phyloP scores from a whole-genome alignment of 2,113 vertebrate species.

The Sturnus vulgaris region DNA sequence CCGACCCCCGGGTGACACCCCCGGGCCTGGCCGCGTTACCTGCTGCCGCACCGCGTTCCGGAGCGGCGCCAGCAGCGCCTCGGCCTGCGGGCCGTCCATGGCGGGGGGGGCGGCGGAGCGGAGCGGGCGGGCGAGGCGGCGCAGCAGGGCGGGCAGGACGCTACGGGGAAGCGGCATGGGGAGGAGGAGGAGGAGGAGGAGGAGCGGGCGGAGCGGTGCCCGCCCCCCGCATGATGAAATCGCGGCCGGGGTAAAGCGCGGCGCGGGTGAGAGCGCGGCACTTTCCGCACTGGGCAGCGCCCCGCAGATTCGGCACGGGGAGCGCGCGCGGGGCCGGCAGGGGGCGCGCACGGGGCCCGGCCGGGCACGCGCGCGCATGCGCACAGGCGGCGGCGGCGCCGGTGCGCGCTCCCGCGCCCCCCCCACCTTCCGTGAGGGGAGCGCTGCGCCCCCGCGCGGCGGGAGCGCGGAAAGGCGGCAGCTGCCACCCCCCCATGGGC shows the following conservation, averaged over 20 bases:
- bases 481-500: background rate
- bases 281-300: background rate
- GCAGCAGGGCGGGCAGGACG: background rate
- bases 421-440: background rate
- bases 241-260: background rate
- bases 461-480: background rate
- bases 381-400: too few species aligned
- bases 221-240: background rate
- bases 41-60: background rate
- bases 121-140: background rate
- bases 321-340: background rate
- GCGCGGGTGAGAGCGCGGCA: background rate
- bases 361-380: background rate
- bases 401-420: too few species aligned
- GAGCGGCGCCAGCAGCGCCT: background rate
- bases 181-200: background rate
- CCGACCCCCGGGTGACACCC: background rate
- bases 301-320: background rate
- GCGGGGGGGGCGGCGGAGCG: background rate
- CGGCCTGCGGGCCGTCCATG: background rate
- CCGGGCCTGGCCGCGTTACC: background rate
- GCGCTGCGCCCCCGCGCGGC: background rate
- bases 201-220: background rate
- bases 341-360: background rate
- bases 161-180: background rate